phyloP scores from a whole-genome alignment of 2,113 vertebrate species.

The Rhinopomastus cyanomelas region DNA sequence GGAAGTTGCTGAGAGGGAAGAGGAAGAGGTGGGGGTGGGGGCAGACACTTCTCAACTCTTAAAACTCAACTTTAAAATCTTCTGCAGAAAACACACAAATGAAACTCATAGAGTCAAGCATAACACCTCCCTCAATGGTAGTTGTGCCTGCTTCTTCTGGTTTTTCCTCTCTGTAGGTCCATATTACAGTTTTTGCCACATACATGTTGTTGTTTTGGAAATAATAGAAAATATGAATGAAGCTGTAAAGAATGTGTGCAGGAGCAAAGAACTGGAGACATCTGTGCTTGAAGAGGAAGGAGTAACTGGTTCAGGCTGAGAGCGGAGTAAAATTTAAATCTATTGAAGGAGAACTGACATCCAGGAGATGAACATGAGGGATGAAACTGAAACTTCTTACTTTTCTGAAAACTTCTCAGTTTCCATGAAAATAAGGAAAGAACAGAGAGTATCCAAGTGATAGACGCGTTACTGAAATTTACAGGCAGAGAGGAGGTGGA shows the following conservation, averaged over 20 bases:
- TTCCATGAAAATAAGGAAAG: not conserved
- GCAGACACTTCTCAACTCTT: too few species aligned
- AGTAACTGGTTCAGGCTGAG: not conserved
- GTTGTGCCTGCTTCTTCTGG: not conserved
- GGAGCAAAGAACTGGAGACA: not conserved
- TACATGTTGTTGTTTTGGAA: not conserved
- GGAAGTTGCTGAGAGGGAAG: too few species aligned
- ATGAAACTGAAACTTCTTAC: not conserved
- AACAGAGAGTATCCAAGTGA: not conserved
- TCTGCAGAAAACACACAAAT: too few species aligned
- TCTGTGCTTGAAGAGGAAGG: not conserved
- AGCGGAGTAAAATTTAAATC: not conserved
- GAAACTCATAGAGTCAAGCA: too few species aligned
- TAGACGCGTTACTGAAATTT: not conserved
- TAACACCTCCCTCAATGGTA: not conserved
- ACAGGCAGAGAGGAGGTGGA: conserved; percentile 1
- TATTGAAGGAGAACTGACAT: not conserved
- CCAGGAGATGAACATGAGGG: not conserved
- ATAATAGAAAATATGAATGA: not conserved
- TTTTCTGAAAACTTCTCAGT: not conserved
- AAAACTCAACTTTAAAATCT: too few species aligned
- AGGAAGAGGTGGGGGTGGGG: too few species aligned
- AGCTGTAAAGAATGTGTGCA: not conserved
- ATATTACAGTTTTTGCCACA: not conserved
- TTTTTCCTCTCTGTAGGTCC: not conserved